Percentiles rank a stretch among this genome's conserved stretches.
Conservation (phyloP, 2,797 vertebrate species). For the Chelmon rostratus region DNA sequence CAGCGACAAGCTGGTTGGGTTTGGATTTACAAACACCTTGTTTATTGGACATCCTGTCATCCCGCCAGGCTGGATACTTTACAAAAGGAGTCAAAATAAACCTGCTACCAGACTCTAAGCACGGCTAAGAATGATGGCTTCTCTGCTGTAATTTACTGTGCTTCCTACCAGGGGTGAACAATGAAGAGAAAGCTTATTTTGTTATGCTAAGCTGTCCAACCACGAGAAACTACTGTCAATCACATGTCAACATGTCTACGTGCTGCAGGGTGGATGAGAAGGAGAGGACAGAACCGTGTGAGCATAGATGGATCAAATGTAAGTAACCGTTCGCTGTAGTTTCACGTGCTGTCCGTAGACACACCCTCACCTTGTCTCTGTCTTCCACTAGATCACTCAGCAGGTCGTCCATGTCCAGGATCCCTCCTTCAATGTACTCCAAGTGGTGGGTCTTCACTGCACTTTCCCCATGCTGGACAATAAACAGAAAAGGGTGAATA, state of each 20-base stretch:
- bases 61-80: slow-evolving; percentile 39
- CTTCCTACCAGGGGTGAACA: slow-evolving; percentile 16
- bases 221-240: slow-evolving; percentile 22
- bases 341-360: fast-evolving
- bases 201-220: neutral
- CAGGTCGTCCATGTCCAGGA: slow-evolving; percentile 95
- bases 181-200: slow-evolving; percentile 27
- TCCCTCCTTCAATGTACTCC: slow-evolving; percentile 94
- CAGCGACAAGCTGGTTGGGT: slow-evolving; percentile 39
- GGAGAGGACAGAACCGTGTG: neutral
- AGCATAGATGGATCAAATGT: neutral
- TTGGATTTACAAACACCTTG: slow-evolving; percentile 41
- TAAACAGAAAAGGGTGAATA: neutral
- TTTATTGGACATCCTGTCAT: slow-evolving; percentile 53
- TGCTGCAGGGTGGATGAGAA: neutral
- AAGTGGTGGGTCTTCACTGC: slow-evolving; percentile 92
- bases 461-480: slow-evolving; percentile 85
- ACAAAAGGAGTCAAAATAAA: slow-evolving; percentile 50
- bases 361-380: slow-evolving; percentile 92
- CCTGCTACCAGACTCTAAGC: slow-evolving; percentile 2
- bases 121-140: slow-evolving; percentile 16
- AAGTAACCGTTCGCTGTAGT: neutral
- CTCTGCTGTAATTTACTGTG: slow-evolving; percentile 30
- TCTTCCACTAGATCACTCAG: slow-evolving; percentile 95
- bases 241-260: neutral